Base-by-base conservation (phyloP, 1,140 invertebrate genomes). In the Caenorhabditis briggsae region DNA sequence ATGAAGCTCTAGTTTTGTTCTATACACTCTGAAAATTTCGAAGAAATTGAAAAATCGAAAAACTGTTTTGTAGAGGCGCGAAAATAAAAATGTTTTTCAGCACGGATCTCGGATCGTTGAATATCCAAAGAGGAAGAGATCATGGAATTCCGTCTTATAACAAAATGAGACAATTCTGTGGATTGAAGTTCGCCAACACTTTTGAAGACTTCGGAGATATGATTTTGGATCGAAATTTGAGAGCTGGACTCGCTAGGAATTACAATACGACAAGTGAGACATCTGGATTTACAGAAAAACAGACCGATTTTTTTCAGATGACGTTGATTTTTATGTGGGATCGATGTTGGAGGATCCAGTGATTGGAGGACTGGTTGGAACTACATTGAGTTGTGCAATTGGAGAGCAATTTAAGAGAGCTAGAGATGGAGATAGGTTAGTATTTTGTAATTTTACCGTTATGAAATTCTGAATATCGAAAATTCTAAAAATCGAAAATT, bases 251-350 rank as follows among this genome's bases (percentile, higher is more conserved):
- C 5, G 58, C 85, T 0, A 87, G 84, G 43, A 92, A 91, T 65
- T 92, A 91, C 65, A 55, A 87, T 20, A 82, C 82, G 2, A 50
- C 83, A 20, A 70, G 85, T 86, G 18, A 25, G 59, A 33, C 33
- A 33, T 33, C 33, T 33, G 33, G 33, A 33, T 61, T 25, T 25
- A 20, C 43, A 43, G 23, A 33, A 70, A 46, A 70, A 46, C 9
- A 46, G 18, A 12, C 59, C 0, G 6, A 61, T 20, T 61, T 61
- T n/a, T 74, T 90, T 61, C 64, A 0, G 96, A 97, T 90, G 96
- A 97, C 90, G 96, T 99, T 84, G 97, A 99, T 93, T 94, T 99
- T 8, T 99, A 98, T 94, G 96, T 97, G 8, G 97, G 95, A 50
- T 94, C 94, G 5, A 93, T 95, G 91, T 93, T 94, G 55, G 95